Evolutionary conservation across 2,888 invertebrate species (phyloP).

Genomic region (Lochmaea capreae): DNA sequence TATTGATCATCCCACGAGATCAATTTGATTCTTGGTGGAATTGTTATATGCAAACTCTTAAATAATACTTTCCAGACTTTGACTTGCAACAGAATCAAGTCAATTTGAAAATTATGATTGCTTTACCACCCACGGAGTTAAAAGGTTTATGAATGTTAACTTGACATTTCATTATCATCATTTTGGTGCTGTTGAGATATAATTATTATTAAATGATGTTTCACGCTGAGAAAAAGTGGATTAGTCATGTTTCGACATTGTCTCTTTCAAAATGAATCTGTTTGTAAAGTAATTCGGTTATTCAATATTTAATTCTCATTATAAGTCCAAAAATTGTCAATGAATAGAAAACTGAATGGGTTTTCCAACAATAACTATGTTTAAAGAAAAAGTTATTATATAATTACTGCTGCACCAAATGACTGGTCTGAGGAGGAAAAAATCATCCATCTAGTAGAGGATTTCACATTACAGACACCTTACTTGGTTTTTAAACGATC

Average conservation of each 20-base stretch:
- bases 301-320: not conserved
- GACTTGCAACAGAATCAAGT: conserved; percentile 26
- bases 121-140: conserved; percentile 27
- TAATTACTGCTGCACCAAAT: too few relatives aligned
- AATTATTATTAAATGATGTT: conserved; percentile 21
- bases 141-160: conserved; percentile 24
- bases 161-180: conserved; percentile 30
- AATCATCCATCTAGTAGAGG: too few relatives aligned
- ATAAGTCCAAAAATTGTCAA: not conserved
- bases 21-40: conserved; percentile 6
- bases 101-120: conserved; percentile 27
- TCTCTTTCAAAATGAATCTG: not conserved
- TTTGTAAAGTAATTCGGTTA: not conserved
- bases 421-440: too few relatives aligned
- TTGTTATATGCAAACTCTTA: not conserved
- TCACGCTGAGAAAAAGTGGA: conserved; percentile 10
- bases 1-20: too few relatives aligned
- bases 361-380: too few relatives aligned
- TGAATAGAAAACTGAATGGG: too few relatives aligned
- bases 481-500: too few relatives aligned
- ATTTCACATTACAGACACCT: too few relatives aligned
- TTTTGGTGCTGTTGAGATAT: conserved; percentile 18
- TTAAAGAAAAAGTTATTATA: too few relatives aligned
- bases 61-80: conserved; percentile 4
- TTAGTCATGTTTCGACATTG: conserved; percentile 9